phyloP scores from a whole-genome alignment of 2,888 invertebrate genomes.

The Spisula solida region DNA sequence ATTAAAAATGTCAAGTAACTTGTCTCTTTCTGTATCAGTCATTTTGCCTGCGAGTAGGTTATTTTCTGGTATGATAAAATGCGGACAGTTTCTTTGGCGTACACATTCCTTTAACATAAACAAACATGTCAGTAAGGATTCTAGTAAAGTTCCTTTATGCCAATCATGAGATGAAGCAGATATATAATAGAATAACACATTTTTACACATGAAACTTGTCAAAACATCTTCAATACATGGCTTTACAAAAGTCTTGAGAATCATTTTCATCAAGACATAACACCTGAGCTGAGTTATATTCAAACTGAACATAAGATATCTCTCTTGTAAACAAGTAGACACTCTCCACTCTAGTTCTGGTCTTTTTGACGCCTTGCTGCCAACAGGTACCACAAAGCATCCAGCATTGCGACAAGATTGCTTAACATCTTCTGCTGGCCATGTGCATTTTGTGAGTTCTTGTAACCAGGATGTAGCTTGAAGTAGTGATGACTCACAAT shows the following conservation, averaged over 20 bases:
- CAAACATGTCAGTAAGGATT: not conserved
- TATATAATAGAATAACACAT: conserved; percentile 3
- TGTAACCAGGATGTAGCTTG: not conserved
- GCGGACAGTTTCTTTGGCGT: no score
- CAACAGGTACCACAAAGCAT: conserved; percentile 15
- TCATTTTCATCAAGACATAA: conserved; percentile 16
- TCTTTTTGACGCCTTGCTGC: not conserved
- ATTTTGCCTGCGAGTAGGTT: no score
- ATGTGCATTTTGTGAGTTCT: not conserved
- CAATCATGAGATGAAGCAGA: not conserved
- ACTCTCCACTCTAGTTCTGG: conserved; percentile 18
- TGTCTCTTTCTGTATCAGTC: no score
- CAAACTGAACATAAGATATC: not conserved
- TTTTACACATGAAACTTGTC: conserved; percentile 29
- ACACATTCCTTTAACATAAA: no score
- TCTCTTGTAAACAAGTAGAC: not conserved
- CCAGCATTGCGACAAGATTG: not conserved
- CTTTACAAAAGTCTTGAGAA: not conserved
- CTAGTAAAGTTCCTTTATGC: not conserved
- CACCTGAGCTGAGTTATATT: not conserved
- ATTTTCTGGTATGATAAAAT: no score
- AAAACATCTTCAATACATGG: not conserved
- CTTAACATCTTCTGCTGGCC: not conserved
- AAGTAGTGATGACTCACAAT: not conserved
- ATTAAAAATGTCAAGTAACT: no score